Conservation (phyloP, 2,113 vertebrate genomes). For the Microcebus jonahi region DNA sequence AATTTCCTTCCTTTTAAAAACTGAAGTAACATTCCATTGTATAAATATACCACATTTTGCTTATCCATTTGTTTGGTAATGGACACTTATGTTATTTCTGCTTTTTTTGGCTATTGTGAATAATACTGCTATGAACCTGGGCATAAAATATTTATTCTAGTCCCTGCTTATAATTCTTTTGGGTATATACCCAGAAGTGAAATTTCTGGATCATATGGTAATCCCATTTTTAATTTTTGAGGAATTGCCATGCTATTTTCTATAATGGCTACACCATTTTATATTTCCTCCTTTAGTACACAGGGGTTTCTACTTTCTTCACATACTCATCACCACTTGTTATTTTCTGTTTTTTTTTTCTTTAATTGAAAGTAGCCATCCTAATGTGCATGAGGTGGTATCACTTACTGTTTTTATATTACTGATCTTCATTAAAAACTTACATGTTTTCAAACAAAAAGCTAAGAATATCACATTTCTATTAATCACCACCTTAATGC, state of each 20-base stretch:
- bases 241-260: neutral
- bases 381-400: neutral
- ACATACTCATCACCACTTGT: neutral
- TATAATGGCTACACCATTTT: neutral
- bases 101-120: neutral
- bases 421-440: neutral
- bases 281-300: neutral
- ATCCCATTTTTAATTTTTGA: constrained; percentile 4
- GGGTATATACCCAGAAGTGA: neutral
- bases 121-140: neutral
- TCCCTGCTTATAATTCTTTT: neutral
- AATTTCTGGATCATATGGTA: neutral
- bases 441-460: neutral
- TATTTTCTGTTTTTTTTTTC: neutral
- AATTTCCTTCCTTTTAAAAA: neutral
- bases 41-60: neutral
- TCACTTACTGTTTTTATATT: neutral
- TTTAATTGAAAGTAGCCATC: neutral
- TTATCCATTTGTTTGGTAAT: neutral
- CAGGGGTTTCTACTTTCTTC: neutral
- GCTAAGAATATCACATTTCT: neutral
- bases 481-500: neutral
- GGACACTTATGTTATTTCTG: neutral
- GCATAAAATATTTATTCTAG: neutral
- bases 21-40: neutral